These are phyloP conservation scores for Cyphomyrus plagiostoma DNA, from an alignment of 2,113 vertebrate species.

Conservation along the genomic window DNA sequence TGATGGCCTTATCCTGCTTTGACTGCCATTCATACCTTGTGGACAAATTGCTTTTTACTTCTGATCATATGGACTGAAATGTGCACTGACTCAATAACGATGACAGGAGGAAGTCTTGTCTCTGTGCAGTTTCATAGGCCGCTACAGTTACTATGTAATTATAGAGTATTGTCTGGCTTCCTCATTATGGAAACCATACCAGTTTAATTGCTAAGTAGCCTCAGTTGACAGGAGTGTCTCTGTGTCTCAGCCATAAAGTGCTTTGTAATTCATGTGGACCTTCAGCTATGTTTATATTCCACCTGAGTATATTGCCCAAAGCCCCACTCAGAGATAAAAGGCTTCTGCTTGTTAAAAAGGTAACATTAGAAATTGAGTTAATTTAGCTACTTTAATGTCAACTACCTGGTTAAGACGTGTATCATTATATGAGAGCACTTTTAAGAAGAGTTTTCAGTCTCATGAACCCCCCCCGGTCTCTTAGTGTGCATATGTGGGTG, in stretches of 20 bases:
- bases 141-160: slow-evolving; percentile 38
- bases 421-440: slow-evolving; percentile 14
- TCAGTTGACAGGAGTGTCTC: slow-evolving; percentile 32
- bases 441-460: slow-evolving; percentile 1
- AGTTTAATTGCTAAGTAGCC: slow-evolving; percentile 34
- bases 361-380: slow-evolving; percentile 29
- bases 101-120: slow-evolving; percentile 22
- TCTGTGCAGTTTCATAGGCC: slow-evolving; percentile 30
- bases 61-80: slow-evolving; percentile 31
- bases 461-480: not conserved
- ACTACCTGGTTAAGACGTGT: slow-evolving; percentile 6
- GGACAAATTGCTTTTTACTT: slow-evolving; percentile 27
- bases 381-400: slow-evolving; percentile 25
- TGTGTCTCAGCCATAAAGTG: slow-evolving; percentile 26
- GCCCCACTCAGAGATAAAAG: slow-evolving; percentile 23
- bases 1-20: not conserved
- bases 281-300: slow-evolving; percentile 22
- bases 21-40: not conserved
- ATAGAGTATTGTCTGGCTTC: slow-evolving; percentile 19
- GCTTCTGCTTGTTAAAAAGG: slow-evolving; percentile 17
- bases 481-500: not conserved
- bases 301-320: slow-evolving; percentile 13
- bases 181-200: slow-evolving; percentile 33
- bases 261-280: slow-evolving; percentile 20
- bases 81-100: slow-evolving; percentile 34